phyloP scores from a whole-genome alignment of 1,140 invertebrate genomes.

The Eumaeus atala region DNA sequence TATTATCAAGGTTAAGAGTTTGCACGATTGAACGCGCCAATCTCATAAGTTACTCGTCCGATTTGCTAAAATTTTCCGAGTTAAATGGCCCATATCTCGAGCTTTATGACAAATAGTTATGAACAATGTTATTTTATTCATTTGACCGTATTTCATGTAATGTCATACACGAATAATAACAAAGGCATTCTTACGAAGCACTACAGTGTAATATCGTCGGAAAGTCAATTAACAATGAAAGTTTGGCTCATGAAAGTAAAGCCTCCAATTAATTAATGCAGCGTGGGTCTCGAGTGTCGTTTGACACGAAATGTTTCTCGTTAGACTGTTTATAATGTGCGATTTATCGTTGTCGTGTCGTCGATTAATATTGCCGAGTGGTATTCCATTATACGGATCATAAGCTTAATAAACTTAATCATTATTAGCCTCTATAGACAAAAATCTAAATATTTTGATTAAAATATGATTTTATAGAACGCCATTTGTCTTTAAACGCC shows the following conservation, averaged over 20 bases:
- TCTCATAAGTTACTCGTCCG: too few species aligned
- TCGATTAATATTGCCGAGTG: too few species aligned
- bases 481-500: too few species aligned
- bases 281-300: slow-evolving; percentile 38
- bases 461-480: too few species aligned
- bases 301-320: slow-evolving; percentile 29
- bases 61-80: too few species aligned
- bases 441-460: too few species aligned
- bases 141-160: slow-evolving; percentile 22
- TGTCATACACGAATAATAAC: slow-evolving; percentile 16
- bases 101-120: too few species aligned
- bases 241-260: slow-evolving; percentile 38
- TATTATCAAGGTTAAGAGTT: too few species aligned
- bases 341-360: too few species aligned
- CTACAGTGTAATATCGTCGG: slow-evolving; percentile 34
- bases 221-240: slow-evolving; percentile 47
- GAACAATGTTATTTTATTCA: slow-evolving; percentile 15
- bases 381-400: too few species aligned
- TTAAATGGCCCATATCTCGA: too few species aligned
- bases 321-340: not conserved
- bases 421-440: not conserved
- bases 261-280: slow-evolving; percentile 51
- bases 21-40: too few species aligned
- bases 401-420: not conserved
- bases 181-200: slow-evolving; percentile 14